phyloP scores from a whole-genome alignment of 2,113 vertebrate genomes.

The Platysternon megacephalum region DNA sequence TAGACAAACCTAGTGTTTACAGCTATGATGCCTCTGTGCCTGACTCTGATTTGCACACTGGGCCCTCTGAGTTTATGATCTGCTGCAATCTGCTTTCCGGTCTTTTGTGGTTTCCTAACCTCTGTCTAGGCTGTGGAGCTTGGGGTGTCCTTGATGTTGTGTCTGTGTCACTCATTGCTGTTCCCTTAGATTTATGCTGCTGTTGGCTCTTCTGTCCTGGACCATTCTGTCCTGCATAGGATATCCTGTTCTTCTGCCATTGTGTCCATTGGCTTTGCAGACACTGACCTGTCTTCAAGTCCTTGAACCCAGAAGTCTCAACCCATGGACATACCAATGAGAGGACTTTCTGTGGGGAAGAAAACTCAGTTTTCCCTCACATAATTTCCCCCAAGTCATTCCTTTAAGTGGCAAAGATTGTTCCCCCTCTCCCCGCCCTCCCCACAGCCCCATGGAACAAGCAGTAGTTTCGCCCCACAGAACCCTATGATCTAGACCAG shows the following conservation, averaged over 20 bases:
- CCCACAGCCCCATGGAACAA: neutral
- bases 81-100: rapidly evolving
- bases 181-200: neutral
- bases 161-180: neutral
- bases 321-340: neutral
- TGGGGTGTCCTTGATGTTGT: neutral
- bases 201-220: neutral
- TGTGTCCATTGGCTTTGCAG: conserved; percentile 29
- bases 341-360: conserved; percentile 27
- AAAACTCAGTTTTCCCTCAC: conserved; percentile 1
- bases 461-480: neutral
- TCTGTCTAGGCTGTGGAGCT: neutral
- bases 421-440: neutral
- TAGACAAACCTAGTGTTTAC: neutral
- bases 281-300: conserved; percentile 32
- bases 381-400: neutral
- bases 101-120: neutral
- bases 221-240: neutral
- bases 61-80: neutral
- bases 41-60: neutral
- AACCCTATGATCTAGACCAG: conserved; percentile 22
- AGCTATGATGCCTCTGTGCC: neutral
- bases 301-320: neutral
- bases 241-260: conserved; percentile 17
- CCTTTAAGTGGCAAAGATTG: neutral